These are phyloP conservation scores for Halictus rubicundus DNA, from an alignment of 1,140 invertebrate genomes.

Conservation along the genomic window DNA sequence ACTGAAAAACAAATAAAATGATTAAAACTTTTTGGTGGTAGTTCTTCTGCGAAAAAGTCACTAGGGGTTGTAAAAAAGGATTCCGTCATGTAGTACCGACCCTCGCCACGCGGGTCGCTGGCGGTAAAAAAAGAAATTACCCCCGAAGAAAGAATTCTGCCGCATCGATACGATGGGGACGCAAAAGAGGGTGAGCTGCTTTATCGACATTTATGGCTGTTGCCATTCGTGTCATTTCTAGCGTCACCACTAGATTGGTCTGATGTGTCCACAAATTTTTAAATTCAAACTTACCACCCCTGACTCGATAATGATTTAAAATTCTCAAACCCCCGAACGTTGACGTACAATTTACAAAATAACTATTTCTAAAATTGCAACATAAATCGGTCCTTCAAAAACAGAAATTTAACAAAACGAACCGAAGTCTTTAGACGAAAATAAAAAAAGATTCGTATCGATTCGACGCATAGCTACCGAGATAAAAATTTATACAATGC, in stretches of 20 bases:
- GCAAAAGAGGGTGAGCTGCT: conserved; percentile 64
- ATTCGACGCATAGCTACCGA: no score
- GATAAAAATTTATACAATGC: no score
- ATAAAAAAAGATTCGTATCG: no score
- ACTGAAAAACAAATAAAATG: neutral
- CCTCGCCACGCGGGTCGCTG: conserved; percentile 50
- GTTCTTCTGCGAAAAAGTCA: neutral
- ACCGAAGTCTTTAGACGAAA: no score
- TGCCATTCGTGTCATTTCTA: conserved; percentile 62
- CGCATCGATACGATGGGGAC: conserved; percentile 68
- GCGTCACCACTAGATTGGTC: conserved; percentile 72
- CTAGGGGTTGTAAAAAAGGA: neutral
- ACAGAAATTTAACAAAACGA: no score
- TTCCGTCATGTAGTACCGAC: conserved; percentile 45
- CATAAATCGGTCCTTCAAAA: neutral
- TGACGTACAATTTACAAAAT: neutral
- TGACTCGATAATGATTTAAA: no score
- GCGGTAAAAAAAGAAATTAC: conserved; percentile 68
- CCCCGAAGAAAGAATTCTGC: conserved; percentile 74
- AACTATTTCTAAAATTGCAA: neutral
- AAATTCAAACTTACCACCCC: neutral
- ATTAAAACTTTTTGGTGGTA: neutral
- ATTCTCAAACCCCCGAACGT: no score
- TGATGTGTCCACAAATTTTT: conserved; percentile 48
- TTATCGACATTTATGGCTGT: conserved; percentile 69